Evolutionary conservation across 2,888 invertebrate species (phyloP), one percentile per base, ranked within the genome.

Genomic region (Elysia crispata): DNA sequence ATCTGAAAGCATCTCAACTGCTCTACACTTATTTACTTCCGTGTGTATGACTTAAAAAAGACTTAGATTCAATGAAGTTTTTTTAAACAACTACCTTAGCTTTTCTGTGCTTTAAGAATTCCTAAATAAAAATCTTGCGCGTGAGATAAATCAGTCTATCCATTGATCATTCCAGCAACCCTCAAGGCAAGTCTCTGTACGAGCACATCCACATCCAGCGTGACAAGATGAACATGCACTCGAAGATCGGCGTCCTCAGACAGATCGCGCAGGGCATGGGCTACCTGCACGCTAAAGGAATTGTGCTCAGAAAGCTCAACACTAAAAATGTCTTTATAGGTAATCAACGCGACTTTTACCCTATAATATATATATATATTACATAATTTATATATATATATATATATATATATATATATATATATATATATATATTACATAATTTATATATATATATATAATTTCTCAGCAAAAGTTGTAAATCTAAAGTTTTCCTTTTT

Each of bases 231-330:
- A 86, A 89, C 5, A 86, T 90, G 75, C 87, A 89, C 72, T 87
- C 88, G 6, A 90, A 91, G 74, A 86, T 92, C 6, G 88, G 87
- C 77, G 90, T 92, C 15, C 89, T 91, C 23, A 84, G 91, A 23
- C 92, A 91, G 85, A 88, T 93, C 23, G 89, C 91, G 20, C 91
- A 91, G 81, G 92, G 90, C 15, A 91, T 93, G 90, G 92, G 93
- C 15, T 93, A 93, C 84, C 88, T 93, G 1, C 93, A 93, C 85
- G 92, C 92, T 76, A 92, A 92, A 81, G 92, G 91, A n/a, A 92
- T 93, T 76, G 89, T 92, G 25, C 90, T 93, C 73, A 87, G 89
- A 28, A 90, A 90, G 74, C 89, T 93, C 57, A 92, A 90, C 83
- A 91, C 93, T 5, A 89, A 90, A 77, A 93, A 93, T 82, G 90